These are phyloP conservation scores for Lycocorax pyrrhopterus DNA, from an alignment of 2,113 vertebrate genomes.

Conservation along the genomic window DNA sequence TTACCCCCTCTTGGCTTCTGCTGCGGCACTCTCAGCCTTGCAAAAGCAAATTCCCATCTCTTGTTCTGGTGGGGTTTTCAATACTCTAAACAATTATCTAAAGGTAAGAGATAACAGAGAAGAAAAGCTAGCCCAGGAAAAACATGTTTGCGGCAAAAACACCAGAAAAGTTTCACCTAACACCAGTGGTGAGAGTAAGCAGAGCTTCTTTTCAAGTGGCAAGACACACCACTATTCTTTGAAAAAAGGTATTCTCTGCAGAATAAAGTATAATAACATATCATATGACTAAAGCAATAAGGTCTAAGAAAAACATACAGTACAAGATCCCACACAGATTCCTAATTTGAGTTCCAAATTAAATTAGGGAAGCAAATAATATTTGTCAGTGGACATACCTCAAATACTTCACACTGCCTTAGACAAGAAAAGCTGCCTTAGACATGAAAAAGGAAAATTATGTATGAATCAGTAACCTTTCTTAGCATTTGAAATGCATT, in stretches of 20 bases:
- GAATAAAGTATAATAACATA: not conserved
- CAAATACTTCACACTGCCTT: not conserved
- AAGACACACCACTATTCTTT: not conserved
- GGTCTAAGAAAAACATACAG: not conserved
- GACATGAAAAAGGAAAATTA: not conserved
- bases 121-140: not conserved
- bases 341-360: not conserved
- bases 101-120: not conserved
- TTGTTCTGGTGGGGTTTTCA: not conserved
- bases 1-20: not conserved
- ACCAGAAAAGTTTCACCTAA: not conserved
- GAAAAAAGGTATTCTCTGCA: not conserved
- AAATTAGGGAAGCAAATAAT: not conserved
- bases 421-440: not conserved
- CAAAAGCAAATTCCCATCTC: not conserved
- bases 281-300: not conserved
- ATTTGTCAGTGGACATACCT: not conserved
- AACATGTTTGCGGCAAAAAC: not conserved
- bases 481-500: not conserved
- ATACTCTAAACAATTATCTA: not conserved
- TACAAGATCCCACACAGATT: not conserved
- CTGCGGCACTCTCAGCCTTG: not conserved
- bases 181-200: not conserved
- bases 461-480: not conserved
- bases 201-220: not conserved